These are phyloP conservation scores for Limnephilus rhombicus DNA, from an alignment of 2,888 invertebrate species.

Conservation along the genomic window DNA sequence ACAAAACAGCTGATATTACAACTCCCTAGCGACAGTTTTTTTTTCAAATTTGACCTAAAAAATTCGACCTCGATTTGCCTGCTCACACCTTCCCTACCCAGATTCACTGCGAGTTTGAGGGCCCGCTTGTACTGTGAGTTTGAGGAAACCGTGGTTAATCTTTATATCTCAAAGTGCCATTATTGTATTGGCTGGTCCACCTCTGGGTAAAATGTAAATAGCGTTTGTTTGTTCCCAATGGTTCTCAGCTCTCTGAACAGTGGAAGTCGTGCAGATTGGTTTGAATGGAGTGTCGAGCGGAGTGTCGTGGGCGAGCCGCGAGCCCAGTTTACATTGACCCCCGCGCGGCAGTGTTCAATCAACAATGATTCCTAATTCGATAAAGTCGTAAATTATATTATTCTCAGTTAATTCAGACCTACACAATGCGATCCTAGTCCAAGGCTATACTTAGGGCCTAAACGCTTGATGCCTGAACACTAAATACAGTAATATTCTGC, in stretches of 20 bases:
- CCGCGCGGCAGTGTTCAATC: constrained; percentile 35
- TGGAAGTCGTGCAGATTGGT: constrained; percentile 47
- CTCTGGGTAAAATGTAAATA: constrained; percentile 9
- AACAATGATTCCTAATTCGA: constrained; percentile 60
- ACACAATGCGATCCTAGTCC: constrained; percentile 9
- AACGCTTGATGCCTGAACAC: neutral
- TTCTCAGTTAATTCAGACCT: constrained; percentile 16
- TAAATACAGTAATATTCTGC: neutral
- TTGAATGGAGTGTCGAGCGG: constrained; percentile 40
- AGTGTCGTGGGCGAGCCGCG: constrained; percentile 35
- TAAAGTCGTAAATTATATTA: constrained; percentile 44
- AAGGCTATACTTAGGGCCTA: constrained; percentile 2
- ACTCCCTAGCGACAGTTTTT: too few species aligned
- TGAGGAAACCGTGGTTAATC: too few species aligned
- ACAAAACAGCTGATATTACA: too few species aligned
- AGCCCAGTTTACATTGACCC: constrained; percentile 55
- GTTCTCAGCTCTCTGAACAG: neutral
- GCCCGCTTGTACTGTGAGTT: too few species aligned
- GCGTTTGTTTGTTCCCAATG: neutral
- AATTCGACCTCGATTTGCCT: too few species aligned
- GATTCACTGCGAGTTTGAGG: too few species aligned
- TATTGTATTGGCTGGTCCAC: neutral
- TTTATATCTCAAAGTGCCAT: neutral
- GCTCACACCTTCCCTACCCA: too few species aligned
- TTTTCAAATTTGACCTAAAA: too few species aligned